Evolutionary conservation across 1,140 invertebrate species (phyloP), one percentile per base, ranked within the genome.

Genomic region (Aplysia californica): DNA sequence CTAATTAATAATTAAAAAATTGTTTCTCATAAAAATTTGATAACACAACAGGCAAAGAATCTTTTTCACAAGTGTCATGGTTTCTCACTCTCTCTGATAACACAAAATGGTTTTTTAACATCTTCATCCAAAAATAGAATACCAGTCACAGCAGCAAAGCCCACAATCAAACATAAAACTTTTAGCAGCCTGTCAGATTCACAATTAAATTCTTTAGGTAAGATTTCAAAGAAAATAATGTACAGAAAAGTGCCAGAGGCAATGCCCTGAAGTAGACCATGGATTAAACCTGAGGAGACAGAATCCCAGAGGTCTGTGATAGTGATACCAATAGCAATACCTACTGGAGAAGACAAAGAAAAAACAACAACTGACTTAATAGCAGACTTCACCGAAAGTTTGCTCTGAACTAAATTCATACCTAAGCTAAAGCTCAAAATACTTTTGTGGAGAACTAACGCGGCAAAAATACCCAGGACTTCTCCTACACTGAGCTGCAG

Each of bases 161-260:
- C 87, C 20, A 89, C 21, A 15, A 88, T 36, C 31, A 89, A 68
- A 77, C 80, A 87, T 15, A 88, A 50, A 1, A 87, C 67, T 75
- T 89, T 89, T 21, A 85, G 41, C 21, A 89, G 55, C n/a, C 85
- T 75, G 23, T 82, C 73, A 29, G 84, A 82, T n/a, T 75, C 39
- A 31, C 68, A 72, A 66, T 84, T 87, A 26, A 91, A 84, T 71
- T 91, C 91, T 76, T 90, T 86, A 15, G 90, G 96, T 31, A 98
- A 89, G 31, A 98, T 94, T 91, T 98, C 97, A 86, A 96, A 95
- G 39, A 97, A 95, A 0, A 96, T 96, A 55, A 98, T 95, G 89
- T 97, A 98, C 0, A 98, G 90, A 59, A 98, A 93, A 1, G 96
- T 97, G 56, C 97, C 97, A 56, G 94, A 95, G n/a, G 96, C 95